Percentiles rank a stretch among this genome's conserved stretches.
phyloP scores from a whole-genome alignment of 2,888 invertebrate species.

The Amblyjoppa fuscipennis region DNA sequence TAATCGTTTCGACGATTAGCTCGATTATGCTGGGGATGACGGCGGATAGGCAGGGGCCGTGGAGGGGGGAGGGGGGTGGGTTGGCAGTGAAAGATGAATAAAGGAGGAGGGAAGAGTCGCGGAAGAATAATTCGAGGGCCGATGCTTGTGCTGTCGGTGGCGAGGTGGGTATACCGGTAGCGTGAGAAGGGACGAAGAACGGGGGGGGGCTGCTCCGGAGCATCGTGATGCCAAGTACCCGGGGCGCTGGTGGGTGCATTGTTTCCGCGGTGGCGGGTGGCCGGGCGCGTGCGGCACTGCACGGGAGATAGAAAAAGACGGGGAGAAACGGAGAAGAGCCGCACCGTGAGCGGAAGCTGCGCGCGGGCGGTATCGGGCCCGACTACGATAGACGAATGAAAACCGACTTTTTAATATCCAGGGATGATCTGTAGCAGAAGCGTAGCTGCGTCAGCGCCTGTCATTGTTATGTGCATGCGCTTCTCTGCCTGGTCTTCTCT shows the following conservation, averaged over 20 bases:
- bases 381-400: conserved; percentile 73
- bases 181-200: conserved; percentile 17
- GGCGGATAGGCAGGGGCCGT: conserved; percentile 16
- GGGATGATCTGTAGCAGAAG: conserved; percentile 84
- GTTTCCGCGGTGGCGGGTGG: conserved; percentile 63
- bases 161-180: conserved; percentile 30
- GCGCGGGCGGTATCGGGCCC: conserved; percentile 66
- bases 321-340: conserved; percentile 23
- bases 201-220: conserved; percentile 30
- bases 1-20: conserved; percentile 69
- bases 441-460: conserved; percentile 84
- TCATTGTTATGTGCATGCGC: conserved; percentile 83
- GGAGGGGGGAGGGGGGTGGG: background rate
- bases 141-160: conserved; percentile 44
- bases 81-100: conserved; percentile 35
- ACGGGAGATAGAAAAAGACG: conserved; percentile 59
- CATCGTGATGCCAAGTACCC: conserved; percentile 69
- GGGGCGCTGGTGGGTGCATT: conserved; percentile 68
- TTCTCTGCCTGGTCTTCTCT: conserved; percentile 50
- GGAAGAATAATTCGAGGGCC: conserved; percentile 68
- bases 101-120: conserved; percentile 53
- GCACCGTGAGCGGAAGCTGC: conserved; percentile 16
- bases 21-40: conserved; percentile 63
- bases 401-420: conserved; percentile 85
- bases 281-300: conserved; percentile 59